These are phyloP conservation scores for Syngnathus acus DNA, from an alignment of 2,797 vertebrate species.

Conservation along the genomic window DNA sequence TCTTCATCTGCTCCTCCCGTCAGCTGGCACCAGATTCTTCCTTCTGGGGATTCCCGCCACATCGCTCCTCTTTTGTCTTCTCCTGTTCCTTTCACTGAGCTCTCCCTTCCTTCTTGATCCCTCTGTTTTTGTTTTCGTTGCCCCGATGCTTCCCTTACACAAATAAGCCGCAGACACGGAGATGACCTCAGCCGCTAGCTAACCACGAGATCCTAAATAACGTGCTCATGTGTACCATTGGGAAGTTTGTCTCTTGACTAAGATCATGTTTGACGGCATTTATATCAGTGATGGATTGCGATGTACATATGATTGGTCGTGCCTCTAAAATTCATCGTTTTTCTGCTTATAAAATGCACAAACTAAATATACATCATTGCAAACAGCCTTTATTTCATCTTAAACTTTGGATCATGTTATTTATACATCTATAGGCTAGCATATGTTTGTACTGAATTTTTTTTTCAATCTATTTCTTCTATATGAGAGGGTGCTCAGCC, in stretches of 20 bases:
- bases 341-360: background rate
- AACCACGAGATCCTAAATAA: too few relatives aligned
- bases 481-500: conserved; percentile 52
- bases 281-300: too few relatives aligned
- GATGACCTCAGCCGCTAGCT: conserved; percentile 42
- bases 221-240: too few relatives aligned
- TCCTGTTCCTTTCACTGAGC: conserved; percentile 53
- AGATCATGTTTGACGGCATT: too few relatives aligned
- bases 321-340: background rate
- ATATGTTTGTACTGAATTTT: conserved; percentile 12
- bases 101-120: conserved; percentile 57
- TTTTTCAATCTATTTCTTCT: conserved; percentile 25
- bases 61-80: conserved; percentile 43
- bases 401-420: conserved; percentile 23
- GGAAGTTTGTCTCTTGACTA: too few relatives aligned
- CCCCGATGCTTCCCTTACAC: conserved; percentile 48
- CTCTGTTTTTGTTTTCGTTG: conserved; percentile 47
- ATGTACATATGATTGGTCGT: too few relatives aligned
- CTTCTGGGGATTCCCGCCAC: conserved; percentile 53
- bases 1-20: conserved; percentile 22
- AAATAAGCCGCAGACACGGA: conserved; percentile 50
- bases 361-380: background rate
- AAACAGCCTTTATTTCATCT: background rate
- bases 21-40: conserved; percentile 48
- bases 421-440: conserved; percentile 10